These are phyloP conservation scores for Dicycla oo DNA, from an alignment of 2,888 invertebrate species.

Conservation along the genomic window DNA sequence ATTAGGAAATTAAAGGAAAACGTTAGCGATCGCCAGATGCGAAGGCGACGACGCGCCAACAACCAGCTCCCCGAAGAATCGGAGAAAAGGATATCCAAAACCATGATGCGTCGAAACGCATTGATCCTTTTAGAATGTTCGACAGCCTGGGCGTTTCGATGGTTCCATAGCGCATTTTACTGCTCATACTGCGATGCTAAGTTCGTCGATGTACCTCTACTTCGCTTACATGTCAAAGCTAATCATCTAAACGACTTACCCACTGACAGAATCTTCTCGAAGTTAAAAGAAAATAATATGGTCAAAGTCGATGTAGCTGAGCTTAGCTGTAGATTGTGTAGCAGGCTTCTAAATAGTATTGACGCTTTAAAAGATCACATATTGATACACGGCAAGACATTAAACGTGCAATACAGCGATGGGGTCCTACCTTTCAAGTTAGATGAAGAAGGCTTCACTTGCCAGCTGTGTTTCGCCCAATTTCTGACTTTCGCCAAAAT, in stretches of 20 bases:
- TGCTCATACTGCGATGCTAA: constrained; percentile 85
- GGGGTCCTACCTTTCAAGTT: constrained; percentile 86
- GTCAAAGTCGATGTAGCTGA: constrained; percentile 84
- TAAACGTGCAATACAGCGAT: constrained; percentile 79
- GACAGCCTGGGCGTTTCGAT: constrained; percentile 87
- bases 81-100: constrained; percentile 83
- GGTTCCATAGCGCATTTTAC: constrained; percentile 83
- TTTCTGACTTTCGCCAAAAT: constrained; percentile 80
- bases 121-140: constrained; percentile 82
- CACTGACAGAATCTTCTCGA: constrained; percentile 80
- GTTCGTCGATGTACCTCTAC: constrained; percentile 76
- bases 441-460: constrained; percentile 74
- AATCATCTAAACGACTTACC: constrained; percentile 77
- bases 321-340: constrained; percentile 80
- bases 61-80: constrained; percentile 85
- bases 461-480: constrained; percentile 79
- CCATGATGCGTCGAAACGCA: constrained; percentile 87
- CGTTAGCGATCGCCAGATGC: constrained; percentile 85
- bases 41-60: constrained; percentile 84
- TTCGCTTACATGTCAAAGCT: constrained; percentile 76
- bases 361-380: constrained; percentile 81
- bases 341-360: constrained; percentile 69
- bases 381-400: constrained; percentile 72
- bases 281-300: constrained; percentile 86
- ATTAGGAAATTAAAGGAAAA: constrained; percentile 85